phyloP scores from a whole-genome alignment of 2,113 vertebrate species.

The Willisornis vidua region DNA sequence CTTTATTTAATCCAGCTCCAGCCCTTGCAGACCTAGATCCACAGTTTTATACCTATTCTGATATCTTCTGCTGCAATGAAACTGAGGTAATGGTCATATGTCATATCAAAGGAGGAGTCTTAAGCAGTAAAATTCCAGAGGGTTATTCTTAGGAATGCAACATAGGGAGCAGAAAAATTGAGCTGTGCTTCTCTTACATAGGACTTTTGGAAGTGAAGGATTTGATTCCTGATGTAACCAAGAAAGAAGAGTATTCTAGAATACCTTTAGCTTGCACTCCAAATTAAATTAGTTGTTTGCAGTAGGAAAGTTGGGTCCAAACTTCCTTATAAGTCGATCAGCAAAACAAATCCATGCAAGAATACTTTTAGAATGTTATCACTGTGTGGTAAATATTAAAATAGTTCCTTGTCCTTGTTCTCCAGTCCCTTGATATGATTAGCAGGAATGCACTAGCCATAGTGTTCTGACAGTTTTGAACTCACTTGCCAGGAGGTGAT shows the following conservation, averaged over 20 bases:
- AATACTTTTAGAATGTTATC: neutral
- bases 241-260: neutral
- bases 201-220: neutral
- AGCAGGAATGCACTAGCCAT: neutral
- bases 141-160: neutral
- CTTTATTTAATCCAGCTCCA: slow-evolving; percentile 95
- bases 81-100: slow-evolving; percentile 83
- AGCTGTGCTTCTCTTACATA: neutral
- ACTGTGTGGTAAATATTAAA: slow-evolving; percentile 6
- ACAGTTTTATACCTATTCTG: slow-evolving; percentile 86
- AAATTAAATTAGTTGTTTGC: neutral
- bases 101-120: neutral
- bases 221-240: neutral
- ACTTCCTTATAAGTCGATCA: neutral
- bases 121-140: neutral
- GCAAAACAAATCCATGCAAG: neutral
- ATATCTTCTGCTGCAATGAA: slow-evolving; percentile 98
- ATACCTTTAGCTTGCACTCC: neutral
- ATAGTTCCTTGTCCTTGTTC: neutral
- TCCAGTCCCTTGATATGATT: neutral
- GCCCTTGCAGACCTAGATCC: slow-evolving; percentile 86
- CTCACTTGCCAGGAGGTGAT: slow-evolving; percentile 30
- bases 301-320: neutral
- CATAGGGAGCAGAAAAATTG: neutral
- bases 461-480: slow-evolving; percentile 11